Conservation (phyloP, 30 jellyfish, hydroid and myxozoan genomes). For the Aurelia sp. region DNA sequence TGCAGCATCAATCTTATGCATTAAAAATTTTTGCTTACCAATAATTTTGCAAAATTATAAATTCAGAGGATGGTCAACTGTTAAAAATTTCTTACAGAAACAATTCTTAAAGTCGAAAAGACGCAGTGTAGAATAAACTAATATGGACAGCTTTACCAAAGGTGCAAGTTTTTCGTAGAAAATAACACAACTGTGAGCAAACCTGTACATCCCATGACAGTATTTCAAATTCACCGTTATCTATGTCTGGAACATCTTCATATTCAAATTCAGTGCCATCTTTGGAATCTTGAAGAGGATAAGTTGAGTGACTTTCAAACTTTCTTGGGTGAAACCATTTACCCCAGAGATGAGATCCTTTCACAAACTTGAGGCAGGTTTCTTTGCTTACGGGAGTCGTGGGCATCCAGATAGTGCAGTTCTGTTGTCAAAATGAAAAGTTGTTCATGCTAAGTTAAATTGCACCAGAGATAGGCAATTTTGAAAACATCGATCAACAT, state of each 20-base stretch:
- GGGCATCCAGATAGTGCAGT: constrained; percentile 87
- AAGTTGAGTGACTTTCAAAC: constrained; percentile 53
- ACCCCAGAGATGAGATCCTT: constrained; percentile 83
- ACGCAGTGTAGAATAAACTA: no score
- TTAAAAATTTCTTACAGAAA: no score
- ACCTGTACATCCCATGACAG: constrained; percentile 90
- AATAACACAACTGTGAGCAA: neutral
- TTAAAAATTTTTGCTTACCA: no score
- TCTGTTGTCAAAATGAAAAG: constrained; percentile 6
- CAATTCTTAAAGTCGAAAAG: no score
- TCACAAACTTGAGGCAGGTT: constrained; percentile 59
- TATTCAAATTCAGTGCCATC: constrained; percentile 15
- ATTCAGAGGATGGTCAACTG: no score
- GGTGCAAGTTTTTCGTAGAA: no score
- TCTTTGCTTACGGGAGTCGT: constrained; percentile 51
- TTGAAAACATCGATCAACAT: no score
- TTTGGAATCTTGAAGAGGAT: constrained; percentile 14
- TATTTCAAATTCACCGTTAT: constrained; percentile 34
- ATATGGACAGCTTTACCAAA: no score
- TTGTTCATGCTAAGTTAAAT: no score
- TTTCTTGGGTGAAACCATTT: constrained; percentile 73
- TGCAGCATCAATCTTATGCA: no score
- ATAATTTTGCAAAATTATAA: no score
- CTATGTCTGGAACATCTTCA: constrained; percentile 42
- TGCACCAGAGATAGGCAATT: no score